phyloP scores from a whole-genome alignment of 2,888 invertebrate species.

The Apodemia zela region DNA sequence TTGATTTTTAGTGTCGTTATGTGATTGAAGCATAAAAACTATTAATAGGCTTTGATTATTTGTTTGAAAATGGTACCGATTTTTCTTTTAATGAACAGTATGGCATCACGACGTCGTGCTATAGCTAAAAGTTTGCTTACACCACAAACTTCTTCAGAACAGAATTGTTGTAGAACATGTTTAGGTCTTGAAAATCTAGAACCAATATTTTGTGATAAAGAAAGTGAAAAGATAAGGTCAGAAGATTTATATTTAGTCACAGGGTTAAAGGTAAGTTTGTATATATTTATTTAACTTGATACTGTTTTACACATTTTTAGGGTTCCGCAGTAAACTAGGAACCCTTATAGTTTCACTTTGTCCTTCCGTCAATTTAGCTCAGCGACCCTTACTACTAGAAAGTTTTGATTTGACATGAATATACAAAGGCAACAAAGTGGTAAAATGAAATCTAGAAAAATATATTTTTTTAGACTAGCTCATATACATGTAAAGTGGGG shows the following conservation, averaged over 20 bases:
- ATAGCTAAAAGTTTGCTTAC: constrained; percentile 21
- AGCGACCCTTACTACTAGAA: too few species aligned
- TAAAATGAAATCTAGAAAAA: too few species aligned
- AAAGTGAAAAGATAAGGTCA: constrained; percentile 42
- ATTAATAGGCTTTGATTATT: background rate
- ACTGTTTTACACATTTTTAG: background rate
- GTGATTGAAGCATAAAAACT: background rate
- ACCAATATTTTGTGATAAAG: constrained; percentile 47
- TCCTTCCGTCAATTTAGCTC: too few species aligned
- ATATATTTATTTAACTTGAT: background rate
- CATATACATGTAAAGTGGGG: too few species aligned
- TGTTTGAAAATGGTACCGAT: constrained; percentile 45
- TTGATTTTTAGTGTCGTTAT: background rate
- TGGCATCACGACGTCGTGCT: constrained; percentile 34
- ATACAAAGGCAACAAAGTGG: too few species aligned
- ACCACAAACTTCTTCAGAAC: constrained; percentile 17
- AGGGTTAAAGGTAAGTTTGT: constrained; percentile 46
- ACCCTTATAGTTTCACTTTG: too few species aligned
- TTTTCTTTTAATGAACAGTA: constrained; percentile 44
- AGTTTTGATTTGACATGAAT: too few species aligned
- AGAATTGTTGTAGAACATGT: constrained; percentile 50
- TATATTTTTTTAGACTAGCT: too few species aligned
- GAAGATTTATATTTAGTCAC: constrained; percentile 48
- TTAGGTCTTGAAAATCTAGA: constrained; percentile 45
- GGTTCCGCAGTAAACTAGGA: too few species aligned